Evolutionary conservation across 1,140 invertebrate genomes (phyloP).

Genomic region (Pectinophora gossypiella): DNA sequence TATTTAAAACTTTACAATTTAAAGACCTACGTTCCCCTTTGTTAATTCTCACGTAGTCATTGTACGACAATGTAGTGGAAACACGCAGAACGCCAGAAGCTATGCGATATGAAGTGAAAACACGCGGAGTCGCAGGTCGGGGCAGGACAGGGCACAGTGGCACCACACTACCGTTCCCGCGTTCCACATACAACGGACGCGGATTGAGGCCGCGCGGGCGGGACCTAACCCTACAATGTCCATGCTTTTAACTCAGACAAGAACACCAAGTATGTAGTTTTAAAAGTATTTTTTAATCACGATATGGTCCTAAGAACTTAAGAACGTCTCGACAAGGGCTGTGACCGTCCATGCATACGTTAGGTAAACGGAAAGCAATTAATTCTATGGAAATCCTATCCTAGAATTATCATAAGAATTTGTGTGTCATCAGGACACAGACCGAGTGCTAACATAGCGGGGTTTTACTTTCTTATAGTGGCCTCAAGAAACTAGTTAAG

Average conservation of each 20-base stretch:
- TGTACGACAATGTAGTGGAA: too few species aligned
- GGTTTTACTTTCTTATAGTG: constrained; percentile 72
- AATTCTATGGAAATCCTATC: constrained; percentile 29
- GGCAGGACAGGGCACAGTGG: constrained; percentile 27
- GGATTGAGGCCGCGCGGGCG: neutral
- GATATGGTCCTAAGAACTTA: too few species aligned
- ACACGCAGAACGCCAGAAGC: too few species aligned
- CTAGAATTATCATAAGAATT: constrained; percentile 58
- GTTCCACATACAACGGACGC: constrained; percentile 41
- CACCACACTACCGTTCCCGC: constrained; percentile 43
- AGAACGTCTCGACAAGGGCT: too few species aligned
- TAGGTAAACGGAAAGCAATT: too few species aligned
- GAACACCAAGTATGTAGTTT: too few species aligned
- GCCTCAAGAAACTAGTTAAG: constrained; percentile 69
- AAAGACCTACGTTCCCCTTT: too few species aligned
- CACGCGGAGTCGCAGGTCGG: constrained; percentile 25
- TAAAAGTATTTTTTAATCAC: too few species aligned
- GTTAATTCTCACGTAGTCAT: too few species aligned
- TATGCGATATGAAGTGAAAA: constrained; percentile 17
- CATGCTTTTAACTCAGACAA: too few species aligned
- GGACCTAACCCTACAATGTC: neutral
- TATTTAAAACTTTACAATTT: too few species aligned
- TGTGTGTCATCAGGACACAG: constrained; percentile 70
- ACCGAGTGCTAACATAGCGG: constrained; percentile 58
- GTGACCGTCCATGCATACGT: too few species aligned